Evolutionary conservation across 2,888 invertebrate species (phyloP).

Genomic region (Drosophila vallismaia): DNA sequence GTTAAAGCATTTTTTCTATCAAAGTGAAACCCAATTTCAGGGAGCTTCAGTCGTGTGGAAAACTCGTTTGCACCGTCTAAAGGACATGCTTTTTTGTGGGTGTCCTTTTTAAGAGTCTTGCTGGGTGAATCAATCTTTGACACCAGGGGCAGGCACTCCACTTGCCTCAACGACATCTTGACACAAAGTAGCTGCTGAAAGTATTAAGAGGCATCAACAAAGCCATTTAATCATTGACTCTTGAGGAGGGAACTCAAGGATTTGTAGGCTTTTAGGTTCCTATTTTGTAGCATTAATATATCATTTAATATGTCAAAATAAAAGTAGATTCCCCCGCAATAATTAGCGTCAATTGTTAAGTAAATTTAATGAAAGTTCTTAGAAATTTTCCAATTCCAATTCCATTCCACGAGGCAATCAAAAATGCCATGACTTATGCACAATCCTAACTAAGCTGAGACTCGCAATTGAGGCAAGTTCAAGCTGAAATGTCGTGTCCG

Average conservation of each 20-base stretch:
- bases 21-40: slow-evolving; percentile 14
- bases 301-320: too few species aligned
- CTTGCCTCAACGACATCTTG: slow-evolving; percentile 20
- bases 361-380: too few species aligned
- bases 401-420: slow-evolving; percentile 25
- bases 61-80: slow-evolving; percentile 46
- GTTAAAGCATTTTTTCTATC: background rate
- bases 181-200: slow-evolving; percentile 41
- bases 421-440: slow-evolving; percentile 32
- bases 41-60: slow-evolving; percentile 48
- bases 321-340: too few species aligned
- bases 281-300: too few species aligned
- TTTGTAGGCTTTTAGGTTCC: background rate
- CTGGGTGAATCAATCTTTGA: slow-evolving; percentile 43
- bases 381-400: slow-evolving; percentile 2
- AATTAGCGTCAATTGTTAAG: too few species aligned
- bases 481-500: slow-evolving; percentile 33
- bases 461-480: slow-evolving; percentile 67
- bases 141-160: slow-evolving; percentile 26
- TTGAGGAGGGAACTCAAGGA: slow-evolving; percentile 1
- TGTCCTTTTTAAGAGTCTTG: slow-evolving; percentile 9
- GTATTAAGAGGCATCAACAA: slow-evolving; percentile 40
- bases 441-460: slow-evolving; percentile 33
- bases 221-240: slow-evolving; percentile 41
- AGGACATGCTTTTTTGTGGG: slow-evolving; percentile 18